A percentile compares a stretch with the other conserved stretches of the same genome.
Conservation (phyloP, 2,888 invertebrate species). For the Drosophila fungiperda region DNA sequence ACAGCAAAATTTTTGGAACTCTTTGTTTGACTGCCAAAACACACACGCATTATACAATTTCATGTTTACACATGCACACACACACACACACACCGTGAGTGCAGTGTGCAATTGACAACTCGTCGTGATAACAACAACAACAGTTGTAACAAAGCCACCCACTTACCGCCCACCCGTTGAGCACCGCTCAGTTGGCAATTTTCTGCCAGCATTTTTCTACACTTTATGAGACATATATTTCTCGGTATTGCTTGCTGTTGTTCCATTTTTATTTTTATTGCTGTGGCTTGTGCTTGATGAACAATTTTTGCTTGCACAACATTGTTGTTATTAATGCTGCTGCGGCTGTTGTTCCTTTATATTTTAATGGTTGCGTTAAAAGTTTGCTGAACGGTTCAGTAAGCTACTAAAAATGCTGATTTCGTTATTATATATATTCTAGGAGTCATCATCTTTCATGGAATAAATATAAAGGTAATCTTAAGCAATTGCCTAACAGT, state of each 20-base stretch:
- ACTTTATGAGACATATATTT: constrained; percentile 57
- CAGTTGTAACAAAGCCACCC: constrained; percentile 6
- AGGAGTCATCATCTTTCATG: neutral
- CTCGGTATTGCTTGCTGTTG: constrained; percentile 13
- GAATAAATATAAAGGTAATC: neutral
- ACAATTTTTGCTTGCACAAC: constrained; percentile 54
- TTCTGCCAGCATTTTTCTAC: constrained; percentile 59
- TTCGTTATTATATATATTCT: neutral
- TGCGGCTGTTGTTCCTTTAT: constrained; percentile 21
- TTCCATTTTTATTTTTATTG: constrained; percentile 23
- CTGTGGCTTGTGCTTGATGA: constrained; percentile 33
- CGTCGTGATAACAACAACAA: constrained; percentile 41
- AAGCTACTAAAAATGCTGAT: constrained; percentile 3
- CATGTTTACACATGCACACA: constrained; percentile 39
- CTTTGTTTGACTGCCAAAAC: constrained; percentile 54
- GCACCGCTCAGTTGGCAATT: constrained; percentile 63
- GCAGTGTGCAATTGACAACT: constrained; percentile 71
- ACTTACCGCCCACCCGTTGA: constrained; percentile 29
- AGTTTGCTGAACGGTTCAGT: constrained; percentile 36
- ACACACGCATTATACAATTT: constrained; percentile 47
- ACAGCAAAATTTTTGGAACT: constrained; percentile 46
- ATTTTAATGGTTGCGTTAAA: constrained; percentile 43
- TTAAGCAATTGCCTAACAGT: neutral
- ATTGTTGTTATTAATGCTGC: constrained; percentile 10
- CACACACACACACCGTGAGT: constrained; percentile 9